Percentiles rank a stretch among this genome's conserved stretches.
These are phyloP conservation scores for Stenoptilia bipunctidactyla DNA, from an alignment of 2,888 invertebrate genomes.

Conservation along the genomic window DNA sequence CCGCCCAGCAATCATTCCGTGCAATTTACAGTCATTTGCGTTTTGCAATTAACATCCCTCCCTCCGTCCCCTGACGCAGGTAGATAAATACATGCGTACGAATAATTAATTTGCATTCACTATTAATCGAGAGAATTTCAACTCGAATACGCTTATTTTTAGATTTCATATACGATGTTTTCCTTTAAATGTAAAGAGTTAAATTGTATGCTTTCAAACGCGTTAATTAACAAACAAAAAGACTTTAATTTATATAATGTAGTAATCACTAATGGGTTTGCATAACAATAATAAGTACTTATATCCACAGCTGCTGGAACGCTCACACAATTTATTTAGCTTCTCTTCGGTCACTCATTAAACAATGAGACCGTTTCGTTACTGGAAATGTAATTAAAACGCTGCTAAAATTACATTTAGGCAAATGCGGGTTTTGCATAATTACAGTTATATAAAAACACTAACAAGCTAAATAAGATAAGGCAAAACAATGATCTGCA, in stretches of 20 bases:
- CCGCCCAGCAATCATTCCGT: slow-evolving; percentile 41
- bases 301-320: slow-evolving; percentile 44
- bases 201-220: too few relatives aligned
- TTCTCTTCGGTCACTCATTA: slow-evolving; percentile 56
- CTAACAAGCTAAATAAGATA: slow-evolving; percentile 30
- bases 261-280: slow-evolving; percentile 19
- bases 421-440: slow-evolving; percentile 62
- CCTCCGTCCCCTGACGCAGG: slow-evolving; percentile 22
- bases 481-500: too few relatives aligned
- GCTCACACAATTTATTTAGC: slow-evolving; percentile 33
- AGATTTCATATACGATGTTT: too few relatives aligned
- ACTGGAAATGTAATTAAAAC: not conserved
- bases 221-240: too few relatives aligned
- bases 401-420: slow-evolving; percentile 48
- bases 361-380: slow-evolving; percentile 54
- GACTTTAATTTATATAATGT: not conserved
- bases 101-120: slow-evolving; percentile 19
- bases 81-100: slow-evolving; percentile 2
- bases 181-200: too few relatives aligned
- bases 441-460: slow-evolving; percentile 33
- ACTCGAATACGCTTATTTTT: slow-evolving; percentile 18
- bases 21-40: slow-evolving; percentile 53
- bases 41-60: slow-evolving; percentile 49
- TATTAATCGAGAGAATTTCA: slow-evolving; percentile 29
- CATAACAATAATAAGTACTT: slow-evolving; percentile 39